Evolutionary conservation across 2,797 vertebrate genomes (phyloP).

Genomic region (Lindbergichthys nudifrons): DNA sequence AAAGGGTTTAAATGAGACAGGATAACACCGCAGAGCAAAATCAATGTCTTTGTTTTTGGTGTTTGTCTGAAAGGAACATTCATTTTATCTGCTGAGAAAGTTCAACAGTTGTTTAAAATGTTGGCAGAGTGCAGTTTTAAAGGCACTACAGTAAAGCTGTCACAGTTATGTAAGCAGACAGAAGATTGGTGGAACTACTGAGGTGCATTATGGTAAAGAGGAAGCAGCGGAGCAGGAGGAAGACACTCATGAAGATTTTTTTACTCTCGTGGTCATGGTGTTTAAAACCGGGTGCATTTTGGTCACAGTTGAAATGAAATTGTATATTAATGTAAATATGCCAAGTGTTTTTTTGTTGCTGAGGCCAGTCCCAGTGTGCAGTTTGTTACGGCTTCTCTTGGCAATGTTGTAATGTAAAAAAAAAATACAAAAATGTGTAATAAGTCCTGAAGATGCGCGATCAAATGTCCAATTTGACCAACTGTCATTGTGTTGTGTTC

Average conservation of each 20-base stretch:
- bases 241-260: slow-evolving; percentile 63
- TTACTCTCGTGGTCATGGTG: slow-evolving; percentile 70
- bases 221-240: slow-evolving; percentile 38
- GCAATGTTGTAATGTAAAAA: slow-evolving; percentile 72
- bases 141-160: slow-evolving; percentile 46
- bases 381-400: slow-evolving; percentile 79
- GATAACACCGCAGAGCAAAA: slow-evolving; percentile 53
- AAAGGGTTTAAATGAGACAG: slow-evolving; percentile 21
- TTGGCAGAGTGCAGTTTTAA: slow-evolving; percentile 46
- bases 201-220: slow-evolving; percentile 41
- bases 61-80: slow-evolving; percentile 57
- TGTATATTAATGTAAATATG: slow-evolving; percentile 83
- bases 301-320: slow-evolving; percentile 75
- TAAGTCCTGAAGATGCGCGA: slow-evolving; percentile 74
- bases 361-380: slow-evolving; percentile 74
- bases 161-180: slow-evolving; percentile 24
- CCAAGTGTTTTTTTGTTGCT: slow-evolving; percentile 74
- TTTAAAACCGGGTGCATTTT: slow-evolving; percentile 75
- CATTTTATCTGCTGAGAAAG: slow-evolving; percentile 55
- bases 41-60: slow-evolving; percentile 55
- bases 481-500: slow-evolving; percentile 79
- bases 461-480: slow-evolving; percentile 72
- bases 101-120: slow-evolving; percentile 41
- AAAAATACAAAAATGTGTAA: slow-evolving; percentile 53
- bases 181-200: slow-evolving; percentile 46